Percentiles rank a stretch among this genome's conserved stretches.
phyloP scores from a whole-genome alignment of 2,888 invertebrate species.

The Lamellibrachia satsuma region DNA sequence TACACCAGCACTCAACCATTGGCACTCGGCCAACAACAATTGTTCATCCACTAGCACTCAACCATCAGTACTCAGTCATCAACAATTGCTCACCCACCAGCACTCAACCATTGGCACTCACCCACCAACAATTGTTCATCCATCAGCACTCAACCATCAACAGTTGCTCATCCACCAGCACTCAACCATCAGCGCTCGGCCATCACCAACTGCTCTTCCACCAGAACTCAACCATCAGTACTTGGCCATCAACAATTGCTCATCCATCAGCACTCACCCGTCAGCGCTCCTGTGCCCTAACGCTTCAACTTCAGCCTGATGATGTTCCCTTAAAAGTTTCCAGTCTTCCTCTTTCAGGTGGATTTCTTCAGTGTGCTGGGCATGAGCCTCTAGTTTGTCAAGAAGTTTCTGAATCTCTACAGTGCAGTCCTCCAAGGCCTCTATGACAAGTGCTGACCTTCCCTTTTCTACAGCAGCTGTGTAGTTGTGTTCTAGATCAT shows the following conservation, averaged over 20 bases:
- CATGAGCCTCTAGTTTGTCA: not conserved
- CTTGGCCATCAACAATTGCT: not conserved
- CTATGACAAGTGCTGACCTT: not conserved
- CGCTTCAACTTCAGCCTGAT: not conserved
- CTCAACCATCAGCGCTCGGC: too few relatives aligned
- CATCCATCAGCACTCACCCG: not conserved
- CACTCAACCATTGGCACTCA: too few relatives aligned
- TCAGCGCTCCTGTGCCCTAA: not conserved
- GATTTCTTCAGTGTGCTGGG: not conserved
- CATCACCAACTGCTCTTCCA: too few relatives aligned
- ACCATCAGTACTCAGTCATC: too few relatives aligned
- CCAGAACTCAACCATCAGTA: too few relatives aligned
- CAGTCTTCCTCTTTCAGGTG: not conserved
- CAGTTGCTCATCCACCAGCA: too few relatives aligned
- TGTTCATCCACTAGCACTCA: too few relatives aligned
- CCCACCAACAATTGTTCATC: too few relatives aligned
- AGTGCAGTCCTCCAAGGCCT: not conserved
- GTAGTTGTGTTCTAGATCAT: not conserved
- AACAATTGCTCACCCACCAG: too few relatives aligned
- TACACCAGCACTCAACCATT: too few relatives aligned
- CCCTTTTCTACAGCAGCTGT: not conserved
- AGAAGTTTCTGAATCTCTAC: not conserved
- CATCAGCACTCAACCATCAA: too few relatives aligned
- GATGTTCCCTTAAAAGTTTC: not conserved
- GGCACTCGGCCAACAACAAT: too few relatives aligned